These are phyloP conservation scores for Choristoneura rosaceana DNA, from an alignment of 2,888 invertebrate species.

Conservation along the genomic window DNA sequence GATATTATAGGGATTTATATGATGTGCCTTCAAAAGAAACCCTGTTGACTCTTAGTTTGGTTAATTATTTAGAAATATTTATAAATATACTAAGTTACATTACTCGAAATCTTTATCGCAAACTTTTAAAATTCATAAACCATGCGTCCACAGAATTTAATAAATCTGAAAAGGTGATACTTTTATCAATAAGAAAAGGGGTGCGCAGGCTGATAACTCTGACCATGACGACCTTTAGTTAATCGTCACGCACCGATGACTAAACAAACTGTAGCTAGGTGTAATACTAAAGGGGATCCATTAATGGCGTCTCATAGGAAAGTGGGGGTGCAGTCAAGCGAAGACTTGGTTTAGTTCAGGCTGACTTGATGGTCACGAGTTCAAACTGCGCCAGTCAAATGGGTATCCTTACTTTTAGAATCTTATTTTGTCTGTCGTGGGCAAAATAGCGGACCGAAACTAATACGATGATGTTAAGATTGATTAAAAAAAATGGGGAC, in stretches of 20 bases:
- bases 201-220: neutral
- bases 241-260: conserved; percentile 6
- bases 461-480: no score
- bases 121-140: no score
- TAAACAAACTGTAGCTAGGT: neutral
- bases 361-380: neutral
- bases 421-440: neutral
- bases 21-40: neutral
- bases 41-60: neutral
- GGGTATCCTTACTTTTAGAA: neutral
- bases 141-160: neutral
- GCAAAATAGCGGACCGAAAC: neutral
- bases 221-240: neutral
- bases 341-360: neutral
- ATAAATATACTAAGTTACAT: neutral
- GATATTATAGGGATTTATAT: neutral
- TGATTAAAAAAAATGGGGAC: no score
- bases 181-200: neutral
- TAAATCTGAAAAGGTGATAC: neutral
- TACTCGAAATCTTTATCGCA: no score
- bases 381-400: neutral
- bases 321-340: conserved; percentile 6
- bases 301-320: conserved; percentile 5
- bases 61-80: no score
- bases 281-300: conserved; percentile 4